Evolutionary conservation across 2,888 invertebrate genomes (phyloP), one percentile per base, ranked within the genome.

Genomic region (Sericinus montela): DNA sequence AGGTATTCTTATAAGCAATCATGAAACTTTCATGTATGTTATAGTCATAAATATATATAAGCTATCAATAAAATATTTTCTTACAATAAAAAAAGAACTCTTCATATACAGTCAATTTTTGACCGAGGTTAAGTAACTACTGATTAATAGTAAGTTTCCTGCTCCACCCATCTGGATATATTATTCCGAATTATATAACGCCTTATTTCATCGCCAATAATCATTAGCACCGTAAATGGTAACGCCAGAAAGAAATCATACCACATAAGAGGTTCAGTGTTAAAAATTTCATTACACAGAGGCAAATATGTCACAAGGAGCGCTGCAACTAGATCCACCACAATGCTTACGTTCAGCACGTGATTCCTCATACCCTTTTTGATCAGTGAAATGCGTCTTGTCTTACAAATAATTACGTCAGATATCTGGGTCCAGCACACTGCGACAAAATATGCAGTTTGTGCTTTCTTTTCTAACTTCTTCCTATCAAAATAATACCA

Each of bases 381-480:
- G 42, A 93, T 64, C 29, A 95, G 75, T 0, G 95, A 94, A 63
- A 94, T 91, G 57, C 94, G 87, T 53, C 94, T 86, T 0, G 94
- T 95, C 75, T 95, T 95, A 72, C 94, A 94, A 63, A 95, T 93
- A 54, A 95, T 91, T 51, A 93, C 90, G 78, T 95, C 94, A 10
- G 94, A 92, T 79, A 94, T 91, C 76, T 95, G 95, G 39, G 93
- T 93, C 68, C 93, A 89, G 29, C 95, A 95, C 53, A 95, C 91
- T 5, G 94, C 91, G 1, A 94, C 91, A 65, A 95, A 96, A 80
- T 94, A 96, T 11, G 94, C 93, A 0, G 95, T 93, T 71, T 95
- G 94, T 48, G 95, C 94, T 55, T 92, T 93, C 66, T 90, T 91
- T 68, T 95, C 94, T 3, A 95, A 70, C 40, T 78, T 78, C 69